Conservation (phyloP, 2,113 vertebrate species). For the Solenodon paradoxus region DNA sequence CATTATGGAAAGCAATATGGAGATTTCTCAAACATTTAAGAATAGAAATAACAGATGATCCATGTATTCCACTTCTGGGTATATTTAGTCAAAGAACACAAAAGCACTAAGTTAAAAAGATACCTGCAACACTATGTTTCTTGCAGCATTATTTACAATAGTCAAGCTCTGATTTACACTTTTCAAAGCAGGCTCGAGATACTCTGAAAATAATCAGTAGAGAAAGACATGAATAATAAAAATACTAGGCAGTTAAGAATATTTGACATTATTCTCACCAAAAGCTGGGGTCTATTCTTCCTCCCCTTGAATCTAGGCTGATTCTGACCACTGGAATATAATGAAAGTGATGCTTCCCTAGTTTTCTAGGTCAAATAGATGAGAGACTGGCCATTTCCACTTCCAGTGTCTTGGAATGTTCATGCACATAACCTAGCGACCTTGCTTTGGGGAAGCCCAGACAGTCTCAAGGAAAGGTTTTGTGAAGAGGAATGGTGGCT, state of each 20-base stretch:
- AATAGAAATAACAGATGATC: too few species aligned
- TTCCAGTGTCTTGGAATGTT: neutral
- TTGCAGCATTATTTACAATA: too few species aligned
- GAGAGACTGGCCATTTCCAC: neutral
- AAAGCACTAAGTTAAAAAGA: too few species aligned
- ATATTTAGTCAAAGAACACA: too few species aligned
- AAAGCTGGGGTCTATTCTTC: slow-evolving; percentile 1
- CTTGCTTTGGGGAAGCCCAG: neutral
- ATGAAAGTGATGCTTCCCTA: slow-evolving; percentile 20
- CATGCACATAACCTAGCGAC: neutral
- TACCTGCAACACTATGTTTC: too few species aligned
- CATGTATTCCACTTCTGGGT: too few species aligned
- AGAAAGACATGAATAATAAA: slow-evolving; percentile 41
- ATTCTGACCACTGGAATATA: slow-evolving; percentile 8
- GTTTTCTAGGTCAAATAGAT: slow-evolving; percentile 8
- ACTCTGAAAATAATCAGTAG: slow-evolving; percentile 23
- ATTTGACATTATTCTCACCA: slow-evolving; percentile 46
- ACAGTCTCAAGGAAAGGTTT: neutral
- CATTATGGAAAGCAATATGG: too few species aligned
- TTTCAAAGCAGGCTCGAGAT: slow-evolving; percentile 43
- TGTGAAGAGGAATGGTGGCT: neutral
- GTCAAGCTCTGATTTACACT: slow-evolving; percentile 30
- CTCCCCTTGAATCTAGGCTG: neutral
- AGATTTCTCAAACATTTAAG: too few species aligned
- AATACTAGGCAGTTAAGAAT: neutral